Evolutionary conservation across 2,797 vertebrate species (phyloP).

Genomic region (Coregonus ussuriensis): DNA sequence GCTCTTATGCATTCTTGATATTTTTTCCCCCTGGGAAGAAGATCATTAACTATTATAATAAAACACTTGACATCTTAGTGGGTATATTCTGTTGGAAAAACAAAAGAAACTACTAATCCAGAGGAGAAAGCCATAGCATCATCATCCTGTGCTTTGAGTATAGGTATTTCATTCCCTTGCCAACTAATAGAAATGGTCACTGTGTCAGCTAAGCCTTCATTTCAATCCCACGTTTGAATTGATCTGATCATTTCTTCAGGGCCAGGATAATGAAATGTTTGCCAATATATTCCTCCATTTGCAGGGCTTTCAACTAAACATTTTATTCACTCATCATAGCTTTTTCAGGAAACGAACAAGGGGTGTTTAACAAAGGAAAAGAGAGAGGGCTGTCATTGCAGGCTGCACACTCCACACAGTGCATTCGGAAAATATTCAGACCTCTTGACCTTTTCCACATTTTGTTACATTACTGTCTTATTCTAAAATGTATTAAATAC

Average conservation of each 20-base stretch:
- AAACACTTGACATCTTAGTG: no score
- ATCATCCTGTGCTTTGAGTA: conserved; percentile 62
- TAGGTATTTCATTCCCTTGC: conserved; percentile 60
- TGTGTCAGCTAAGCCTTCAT: conserved; percentile 50
- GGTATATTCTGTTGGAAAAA: conserved; percentile 25
- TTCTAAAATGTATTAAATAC: no score
- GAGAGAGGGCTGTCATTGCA: neutral
- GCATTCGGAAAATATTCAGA: no score
- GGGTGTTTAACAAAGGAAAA: conserved; percentile 31
- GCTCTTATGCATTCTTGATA: conserved; percentile 25
- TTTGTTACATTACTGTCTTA: no score
- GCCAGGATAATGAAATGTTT: conserved; percentile 58
- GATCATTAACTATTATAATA: no score
- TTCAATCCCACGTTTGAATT: conserved; percentile 57
- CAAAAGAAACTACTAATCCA: conserved; percentile 44
- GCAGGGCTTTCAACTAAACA: conserved; percentile 44
- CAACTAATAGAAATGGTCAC: conserved; percentile 55
- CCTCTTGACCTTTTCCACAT: no score
- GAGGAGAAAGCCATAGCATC: conserved; percentile 47
- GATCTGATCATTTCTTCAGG: conserved; percentile 48
- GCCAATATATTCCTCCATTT: conserved; percentile 34
- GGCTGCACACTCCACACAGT: conserved; percentile 2
- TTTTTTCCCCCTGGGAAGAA: conserved; percentile 19
- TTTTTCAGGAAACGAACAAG: conserved; percentile 28
- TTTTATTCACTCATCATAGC: conserved; percentile 26